phyloP scores from a whole-genome alignment of 1,140 invertebrate species.

The Kradibia gibbosae region DNA sequence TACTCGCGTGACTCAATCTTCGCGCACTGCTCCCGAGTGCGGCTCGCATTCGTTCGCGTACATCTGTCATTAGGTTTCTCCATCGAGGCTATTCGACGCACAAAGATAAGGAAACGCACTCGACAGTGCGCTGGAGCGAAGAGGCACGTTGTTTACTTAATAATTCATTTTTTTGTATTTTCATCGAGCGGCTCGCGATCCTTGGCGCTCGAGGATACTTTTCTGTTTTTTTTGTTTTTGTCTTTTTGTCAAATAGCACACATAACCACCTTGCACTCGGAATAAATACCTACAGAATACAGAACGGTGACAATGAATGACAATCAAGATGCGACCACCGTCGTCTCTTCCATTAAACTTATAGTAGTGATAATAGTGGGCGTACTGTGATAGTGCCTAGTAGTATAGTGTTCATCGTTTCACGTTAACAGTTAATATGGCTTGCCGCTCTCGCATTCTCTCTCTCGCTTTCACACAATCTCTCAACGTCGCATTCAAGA shows the following conservation, averaged over 20 bases:
- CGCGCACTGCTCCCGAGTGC: background rate
- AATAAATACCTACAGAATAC: constrained; percentile 66
- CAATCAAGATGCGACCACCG: constrained; percentile 64
- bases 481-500: background rate
- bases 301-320: constrained; percentile 65
- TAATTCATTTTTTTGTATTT: constrained; percentile 28
- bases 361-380: constrained; percentile 67
- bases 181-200: background rate
- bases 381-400: constrained; percentile 66
- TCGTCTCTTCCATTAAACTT: constrained; percentile 50
- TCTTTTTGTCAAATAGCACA: constrained; percentile 56
- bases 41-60: too few species aligned
- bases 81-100: background rate
- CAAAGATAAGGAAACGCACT: background rate
- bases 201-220: constrained; percentile 57
- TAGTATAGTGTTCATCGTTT: constrained; percentile 49
- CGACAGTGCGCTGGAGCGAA: background rate
- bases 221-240: constrained; percentile 27
- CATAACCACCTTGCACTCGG: constrained; percentile 51
- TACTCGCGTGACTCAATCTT: background rate
- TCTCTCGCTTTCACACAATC: constrained; percentile 20
- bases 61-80: background rate
- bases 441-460: constrained; percentile 53
- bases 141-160: constrained; percentile 33
- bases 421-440: constrained; percentile 68